phyloP scores from a whole-genome alignment of 2,888 invertebrate species.

The Rhopalosiphum nymphaeae region DNA sequence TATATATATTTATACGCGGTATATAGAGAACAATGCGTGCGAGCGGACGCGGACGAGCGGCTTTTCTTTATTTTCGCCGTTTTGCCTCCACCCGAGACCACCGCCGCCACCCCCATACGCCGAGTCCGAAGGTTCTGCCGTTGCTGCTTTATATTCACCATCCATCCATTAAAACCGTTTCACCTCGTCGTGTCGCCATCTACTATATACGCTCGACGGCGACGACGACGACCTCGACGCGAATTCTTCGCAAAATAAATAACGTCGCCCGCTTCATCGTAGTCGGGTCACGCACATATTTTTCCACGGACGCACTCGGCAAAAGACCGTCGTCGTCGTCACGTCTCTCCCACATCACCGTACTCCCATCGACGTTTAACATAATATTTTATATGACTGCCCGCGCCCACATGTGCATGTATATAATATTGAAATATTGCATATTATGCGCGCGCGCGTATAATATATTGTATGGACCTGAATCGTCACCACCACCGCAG shows the following conservation, averaged over 20 bases:
- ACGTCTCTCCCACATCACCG: background rate
- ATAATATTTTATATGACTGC: conserved; percentile 30
- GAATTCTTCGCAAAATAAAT: conserved; percentile 54
- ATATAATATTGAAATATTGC: background rate
- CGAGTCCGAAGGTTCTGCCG: conserved; percentile 2
- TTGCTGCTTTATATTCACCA: conserved; percentile 57
- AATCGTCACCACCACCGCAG: background rate
- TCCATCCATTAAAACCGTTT: conserved; percentile 59
- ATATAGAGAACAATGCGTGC: conserved; percentile 14
- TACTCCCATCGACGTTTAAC: conserved; percentile 15
- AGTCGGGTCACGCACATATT: conserved; percentile 51
- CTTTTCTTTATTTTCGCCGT: conserved; percentile 42
- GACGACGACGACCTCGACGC: background rate
- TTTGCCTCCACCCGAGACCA: background rate
- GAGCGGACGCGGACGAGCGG: background rate
- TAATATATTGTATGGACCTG: background rate
- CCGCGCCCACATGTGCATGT: background rate
- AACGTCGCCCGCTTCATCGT: conserved; percentile 11
- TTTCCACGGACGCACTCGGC: background rate
- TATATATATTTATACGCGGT: background rate
- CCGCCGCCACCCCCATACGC: background rate
- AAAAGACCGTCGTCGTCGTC: background rate
- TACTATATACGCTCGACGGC: background rate
- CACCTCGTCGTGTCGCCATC: background rate
- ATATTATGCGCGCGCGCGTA: background rate